Percentiles rank a stretch among this genome's conserved stretches.
phyloP scores from a whole-genome alignment of 1,140 invertebrate genomes.

The Drosophila trapezifrons region DNA sequence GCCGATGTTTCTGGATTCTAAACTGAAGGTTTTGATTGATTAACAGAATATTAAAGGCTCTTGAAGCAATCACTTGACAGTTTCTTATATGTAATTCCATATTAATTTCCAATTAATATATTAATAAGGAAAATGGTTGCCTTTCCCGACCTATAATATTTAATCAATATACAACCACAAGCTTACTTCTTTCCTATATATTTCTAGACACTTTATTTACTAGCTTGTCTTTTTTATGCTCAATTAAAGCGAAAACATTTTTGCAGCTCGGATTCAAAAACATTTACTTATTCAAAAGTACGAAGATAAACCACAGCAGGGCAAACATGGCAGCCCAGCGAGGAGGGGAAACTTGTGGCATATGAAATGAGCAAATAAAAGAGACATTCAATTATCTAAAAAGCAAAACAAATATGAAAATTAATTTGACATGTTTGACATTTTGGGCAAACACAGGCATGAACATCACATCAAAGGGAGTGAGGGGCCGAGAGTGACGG shows the following conservation, averaged over 20 bases:
- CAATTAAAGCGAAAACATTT: background rate
- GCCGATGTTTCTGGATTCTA: background rate
- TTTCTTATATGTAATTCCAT: no score
- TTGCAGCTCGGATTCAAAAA: slow-evolving; percentile 5
- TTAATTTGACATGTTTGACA: slow-evolving; percentile 81
- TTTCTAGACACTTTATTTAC: background rate
- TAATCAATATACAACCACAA: no score
- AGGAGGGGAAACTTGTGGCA: slow-evolving; percentile 23
- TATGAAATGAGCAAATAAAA: slow-evolving; percentile 67
- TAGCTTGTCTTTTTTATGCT: background rate
- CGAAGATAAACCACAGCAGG: slow-evolving; percentile 28
- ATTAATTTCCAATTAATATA: no score
- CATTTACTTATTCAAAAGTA: slow-evolving; percentile 12
- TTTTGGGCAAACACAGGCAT: slow-evolving; percentile 68
- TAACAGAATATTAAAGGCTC: background rate
- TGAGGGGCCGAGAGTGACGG: slow-evolving; percentile 26
- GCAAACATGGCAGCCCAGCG: slow-evolving; percentile 14
- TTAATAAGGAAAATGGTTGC: background rate
- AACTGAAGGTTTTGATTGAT: background rate
- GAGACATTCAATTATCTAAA: slow-evolving; percentile 76
- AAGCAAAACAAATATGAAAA: slow-evolving; percentile 75
- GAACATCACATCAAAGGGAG: slow-evolving; percentile 49
- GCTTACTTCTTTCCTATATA: background rate
- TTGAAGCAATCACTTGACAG: background rate
- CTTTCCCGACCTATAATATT: background rate